Percentiles rank a stretch among this genome's conserved stretches.
phyloP scores from a whole-genome alignment of 2,888 invertebrate species.

The Epistrophe eligans region DNA sequence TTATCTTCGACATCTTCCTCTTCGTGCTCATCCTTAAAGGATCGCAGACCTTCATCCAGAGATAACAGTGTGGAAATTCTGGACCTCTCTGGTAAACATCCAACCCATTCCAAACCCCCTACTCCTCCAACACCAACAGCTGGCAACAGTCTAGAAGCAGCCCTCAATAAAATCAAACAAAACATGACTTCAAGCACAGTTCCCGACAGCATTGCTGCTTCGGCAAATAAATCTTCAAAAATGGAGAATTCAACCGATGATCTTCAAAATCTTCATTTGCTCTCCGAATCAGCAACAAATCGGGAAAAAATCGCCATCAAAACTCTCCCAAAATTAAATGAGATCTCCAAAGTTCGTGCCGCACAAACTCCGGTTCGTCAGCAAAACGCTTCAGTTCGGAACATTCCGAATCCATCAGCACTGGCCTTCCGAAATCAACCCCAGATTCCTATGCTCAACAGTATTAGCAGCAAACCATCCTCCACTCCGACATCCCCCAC shows the following conservation, averaged over 20 bases:
- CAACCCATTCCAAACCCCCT: conserved; percentile 77
- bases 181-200: conserved; percentile 80
- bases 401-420: conserved; percentile 87
- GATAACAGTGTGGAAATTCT: conserved; percentile 85
- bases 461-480: conserved; percentile 51
- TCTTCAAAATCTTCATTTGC: conserved; percentile 86
- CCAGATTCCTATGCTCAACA: conserved; percentile 77
- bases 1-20: not conserved
- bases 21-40: conserved; percentile 79
- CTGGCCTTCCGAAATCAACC: conserved; percentile 85
- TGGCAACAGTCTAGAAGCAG: conserved; percentile 81
- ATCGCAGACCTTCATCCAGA: conserved; percentile 81
- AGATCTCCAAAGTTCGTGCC: conserved; percentile 66
- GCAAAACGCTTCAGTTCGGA: conserved; percentile 86
- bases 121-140: conserved; percentile 69
- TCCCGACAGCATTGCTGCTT: conserved; percentile 51
- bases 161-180: conserved; percentile 83
- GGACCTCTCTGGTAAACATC: conserved; percentile 85
- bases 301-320: conserved; percentile 83
- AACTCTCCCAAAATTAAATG: conserved; percentile 76
- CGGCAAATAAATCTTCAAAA: conserved; percentile 55
- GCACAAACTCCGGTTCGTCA: conserved; percentile 80
- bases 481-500: conserved; percentile 71
- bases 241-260: conserved; percentile 78
- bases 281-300: conserved; percentile 83